Base-by-base conservation (phyloP, 2,113 vertebrate genomes). In the Lepus americanus region DNA sequence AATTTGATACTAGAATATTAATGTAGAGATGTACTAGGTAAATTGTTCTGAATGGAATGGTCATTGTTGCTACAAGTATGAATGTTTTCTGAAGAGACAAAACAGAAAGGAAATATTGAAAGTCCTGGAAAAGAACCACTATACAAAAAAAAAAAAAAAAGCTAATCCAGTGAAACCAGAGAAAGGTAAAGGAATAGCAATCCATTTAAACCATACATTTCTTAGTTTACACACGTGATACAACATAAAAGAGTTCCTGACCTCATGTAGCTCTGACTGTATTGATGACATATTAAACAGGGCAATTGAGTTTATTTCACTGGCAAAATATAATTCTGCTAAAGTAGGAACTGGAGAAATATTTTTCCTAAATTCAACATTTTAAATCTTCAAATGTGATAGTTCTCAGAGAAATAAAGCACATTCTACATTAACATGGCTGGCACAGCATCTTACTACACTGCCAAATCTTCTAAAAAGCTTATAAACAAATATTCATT, bases 281-380 rank as follows among this genome's bases (percentile, higher is more conserved):
- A 91, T 36, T 96, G 72, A 55, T 90, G 67, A 86, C 80, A 69
- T 36, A 76, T 94, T 96, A 81, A 93, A 92, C 64, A 83, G 55
- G 33, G 33, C 70, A 73, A 44, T 96, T 76, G 49, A 74, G 67
- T 74, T 94, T 90, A 80, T 61, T 94, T 86, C 55, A 86, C 64
- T 64, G 59, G 25, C 12, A 86, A 86, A 59, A 53, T n/a, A 70
- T 22, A 87, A 87, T 63, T 70, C 23, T 74, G 14, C 17, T 89
- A 53, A 90, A 94, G 16, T 64, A 27, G 1, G 1, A 44, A 6
- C 86, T 53, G 16, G 61, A 94, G 73, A 96, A 95, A 76, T 49
- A 4, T 0, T 72, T 95, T 76, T 63, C 94, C 67, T 31, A 23
- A 22, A 78, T 5, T 7, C 51, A 20, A 14, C 73, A 20, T 91